Base-by-base conservation (phyloP, 2,797 vertebrate genomes). In the Pitangus sulphuratus region DNA sequence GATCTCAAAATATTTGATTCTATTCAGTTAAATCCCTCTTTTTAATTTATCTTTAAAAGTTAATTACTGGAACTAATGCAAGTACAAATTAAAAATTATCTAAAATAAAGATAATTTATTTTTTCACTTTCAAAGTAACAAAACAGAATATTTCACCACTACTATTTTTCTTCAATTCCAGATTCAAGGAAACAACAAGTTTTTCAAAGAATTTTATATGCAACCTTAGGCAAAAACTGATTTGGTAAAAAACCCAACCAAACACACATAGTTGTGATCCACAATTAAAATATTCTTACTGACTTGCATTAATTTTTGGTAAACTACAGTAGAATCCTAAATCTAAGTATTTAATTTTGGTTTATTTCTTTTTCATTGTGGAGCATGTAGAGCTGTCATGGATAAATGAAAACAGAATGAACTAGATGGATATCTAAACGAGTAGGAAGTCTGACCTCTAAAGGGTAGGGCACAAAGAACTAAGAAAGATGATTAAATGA, bases 371-470 rank as follows among this genome's bases (percentile, higher is more conserved):
- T 79, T 39, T 81, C 12, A 15, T 15, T 56, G 31, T 30, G 31
- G 8, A 65, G 3, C 9, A 51, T 42, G 6, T 56, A 37, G n/a
- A 81, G 2, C 6, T 83, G 12, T 45, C 60, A 44, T 64, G 9
- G 35, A 25, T 45, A 87, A 78, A 77, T 42, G 15, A 74, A 79
- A 66, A 14, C 7, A 33, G 6, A 87, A 82, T 66, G 9, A 76
- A 76, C 20, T 40, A 87, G 8, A 28, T 26, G 20, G 22, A 24
- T 15, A 48, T 58, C 37, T 88, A 33, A 89, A 87, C 45, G 40
- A 89, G 16, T 80, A 88, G 45, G 22, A 75, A 84, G 33, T 56
- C 53, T 96, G 72, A 84, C 64, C 31, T 83, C 48, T 93, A 64
- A 86, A 68, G 37, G 22, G 7, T 71, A 56, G 66, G 33, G 4